Conservation (phyloP, 2,797 vertebrate genomes). For the Balearica regulorum region DNA sequence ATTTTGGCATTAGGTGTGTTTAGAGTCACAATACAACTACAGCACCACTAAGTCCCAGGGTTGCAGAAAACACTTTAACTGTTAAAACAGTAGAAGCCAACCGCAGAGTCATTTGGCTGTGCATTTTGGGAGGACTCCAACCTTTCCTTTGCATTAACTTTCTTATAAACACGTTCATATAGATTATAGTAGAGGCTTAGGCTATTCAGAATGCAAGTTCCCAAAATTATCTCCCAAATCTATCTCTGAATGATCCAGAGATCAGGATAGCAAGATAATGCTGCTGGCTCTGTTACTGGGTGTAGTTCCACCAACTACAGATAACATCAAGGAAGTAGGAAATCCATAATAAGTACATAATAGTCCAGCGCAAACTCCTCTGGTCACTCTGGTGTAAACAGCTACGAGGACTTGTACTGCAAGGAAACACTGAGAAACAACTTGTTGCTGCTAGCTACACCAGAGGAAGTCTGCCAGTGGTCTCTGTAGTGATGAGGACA, state of each 20-base stretch:
- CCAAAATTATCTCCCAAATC: background rate
- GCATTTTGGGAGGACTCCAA: background rate
- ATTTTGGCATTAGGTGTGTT: background rate
- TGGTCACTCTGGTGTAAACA: background rate
- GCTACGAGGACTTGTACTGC: background rate
- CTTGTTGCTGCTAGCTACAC: background rate
- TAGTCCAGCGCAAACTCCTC: background rate
- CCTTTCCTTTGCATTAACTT: background rate
- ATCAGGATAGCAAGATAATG: background rate
- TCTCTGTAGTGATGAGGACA: background rate
- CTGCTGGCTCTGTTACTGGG: background rate
- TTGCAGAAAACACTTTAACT: background rate
- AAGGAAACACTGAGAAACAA: background rate
- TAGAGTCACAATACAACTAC: background rate
- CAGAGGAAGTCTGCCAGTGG: background rate
- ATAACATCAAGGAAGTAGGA: background rate
- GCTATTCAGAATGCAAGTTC: background rate
- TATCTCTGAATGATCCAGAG: background rate
- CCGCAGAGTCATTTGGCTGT: background rate
- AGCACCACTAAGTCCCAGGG: background rate
- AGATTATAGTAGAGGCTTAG: background rate
- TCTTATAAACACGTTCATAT: background rate
- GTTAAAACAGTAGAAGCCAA: background rate
- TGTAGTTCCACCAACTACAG: background rate
- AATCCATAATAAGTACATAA: background rate